Conservation (phyloP, 2,888 invertebrate species). For the Odontomyia ornata region DNA sequence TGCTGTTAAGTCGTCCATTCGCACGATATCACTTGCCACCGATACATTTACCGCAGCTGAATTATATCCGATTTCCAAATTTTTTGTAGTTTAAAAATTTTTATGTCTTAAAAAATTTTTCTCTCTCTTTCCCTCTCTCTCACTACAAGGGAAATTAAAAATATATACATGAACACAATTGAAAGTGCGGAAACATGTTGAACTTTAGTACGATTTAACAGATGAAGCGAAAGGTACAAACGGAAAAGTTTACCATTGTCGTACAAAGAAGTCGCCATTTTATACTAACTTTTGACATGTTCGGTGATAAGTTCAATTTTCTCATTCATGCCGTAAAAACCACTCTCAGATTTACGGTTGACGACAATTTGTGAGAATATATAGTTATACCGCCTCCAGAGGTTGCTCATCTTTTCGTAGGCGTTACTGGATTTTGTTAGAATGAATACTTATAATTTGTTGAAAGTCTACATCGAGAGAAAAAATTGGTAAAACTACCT, state of each 20-base stretch:
- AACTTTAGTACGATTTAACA: not conserved
- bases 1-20: slow-evolving; percentile 40
- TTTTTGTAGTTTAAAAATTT: not conserved
- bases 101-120: not conserved
- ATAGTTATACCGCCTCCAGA: no score
- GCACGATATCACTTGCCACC: not conserved
- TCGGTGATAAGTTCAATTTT: slow-evolving; percentile 21
- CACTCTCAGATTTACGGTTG: slow-evolving; percentile 14
- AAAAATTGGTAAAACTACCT: no score
- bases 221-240: slow-evolving; percentile 14
- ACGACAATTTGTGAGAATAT: not conserved
- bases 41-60: not conserved
- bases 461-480: no score
- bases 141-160: slow-evolving; percentile 10
- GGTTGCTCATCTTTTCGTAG: no score
- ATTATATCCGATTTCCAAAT: slow-evolving; percentile 16
- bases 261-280: slow-evolving; percentile 23
- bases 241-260: slow-evolving; percentile 35
- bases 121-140: not conserved
- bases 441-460: no score
- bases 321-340: slow-evolving; percentile 16
- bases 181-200: not conserved
- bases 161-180: not conserved
- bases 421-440: no score
- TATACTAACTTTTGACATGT: slow-evolving; percentile 28